Conservation (phyloP, 2,797 vertebrate genomes). For the Aldrovandia affinis region DNA sequence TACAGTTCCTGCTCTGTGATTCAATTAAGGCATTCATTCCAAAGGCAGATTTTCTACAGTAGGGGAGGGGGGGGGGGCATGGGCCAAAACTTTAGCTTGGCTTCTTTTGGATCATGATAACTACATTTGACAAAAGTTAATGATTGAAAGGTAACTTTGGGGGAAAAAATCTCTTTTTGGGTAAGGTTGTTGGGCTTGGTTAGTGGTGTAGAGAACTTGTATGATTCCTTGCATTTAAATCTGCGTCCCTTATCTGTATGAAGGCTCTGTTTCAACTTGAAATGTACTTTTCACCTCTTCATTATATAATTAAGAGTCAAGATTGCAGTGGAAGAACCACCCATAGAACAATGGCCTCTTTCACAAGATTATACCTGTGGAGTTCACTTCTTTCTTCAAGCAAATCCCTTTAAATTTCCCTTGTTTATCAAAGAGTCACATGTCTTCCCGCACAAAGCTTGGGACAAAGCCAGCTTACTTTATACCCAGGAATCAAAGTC, state of each 20-base stretch:
- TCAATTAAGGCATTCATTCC: too few relatives aligned
- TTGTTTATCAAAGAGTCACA: constrained; percentile 2
- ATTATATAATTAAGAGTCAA: constrained; percentile 7
- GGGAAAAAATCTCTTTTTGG: too few relatives aligned
- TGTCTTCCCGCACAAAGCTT: neutral
- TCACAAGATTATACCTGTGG: constrained; percentile 1
- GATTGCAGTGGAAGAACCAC: constrained; percentile 17
- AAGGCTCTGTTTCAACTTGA: neutral
- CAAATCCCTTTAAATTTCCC: constrained; percentile 24
- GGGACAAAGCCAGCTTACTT: neutral
- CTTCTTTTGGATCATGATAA: neutral
- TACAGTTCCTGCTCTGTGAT: neutral
- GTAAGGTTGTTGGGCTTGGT: neutral
- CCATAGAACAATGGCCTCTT: constrained; percentile 20
- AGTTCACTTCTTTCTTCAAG: constrained; percentile 16
- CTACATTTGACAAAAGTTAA: neutral
- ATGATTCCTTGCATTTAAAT: neutral
- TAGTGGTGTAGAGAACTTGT: neutral
- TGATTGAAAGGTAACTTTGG: too few relatives aligned
- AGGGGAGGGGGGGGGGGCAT: neutral
- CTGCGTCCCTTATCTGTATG: neutral
- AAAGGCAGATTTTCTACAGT: neutral
- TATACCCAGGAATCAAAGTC: neutral
- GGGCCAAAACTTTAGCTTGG: neutral
- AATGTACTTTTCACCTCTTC: constrained; percentile 6